Conservation (phyloP, 92 coral and sea anemone genomes). For the Heliopora coerulea region DNA sequence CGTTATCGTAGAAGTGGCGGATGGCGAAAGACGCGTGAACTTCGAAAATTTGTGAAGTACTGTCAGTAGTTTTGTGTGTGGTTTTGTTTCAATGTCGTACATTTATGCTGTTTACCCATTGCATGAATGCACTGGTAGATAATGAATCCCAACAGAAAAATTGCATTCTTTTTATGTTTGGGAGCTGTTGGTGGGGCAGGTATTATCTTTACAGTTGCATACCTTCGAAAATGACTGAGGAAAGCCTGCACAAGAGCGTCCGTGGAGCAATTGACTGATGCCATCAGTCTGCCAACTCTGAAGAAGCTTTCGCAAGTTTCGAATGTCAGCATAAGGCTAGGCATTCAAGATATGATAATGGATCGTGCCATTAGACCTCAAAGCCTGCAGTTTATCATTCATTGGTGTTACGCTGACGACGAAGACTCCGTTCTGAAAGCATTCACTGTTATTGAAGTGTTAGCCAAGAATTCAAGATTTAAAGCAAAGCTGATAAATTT, state of each 20-base stretch:
- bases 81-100: too few species aligned
- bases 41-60: too few species aligned
- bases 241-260: conserved; percentile 74
- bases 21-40: too few species aligned
- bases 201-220: conserved; percentile 66
- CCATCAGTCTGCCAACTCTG: conserved; percentile 69
- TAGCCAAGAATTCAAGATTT: conserved; percentile 66
- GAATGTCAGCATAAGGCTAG: conserved; percentile 67
- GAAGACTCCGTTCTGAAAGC: conserved; percentile 80
- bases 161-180: neutral
- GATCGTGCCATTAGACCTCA: conserved; percentile 73
- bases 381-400: conserved; percentile 66
- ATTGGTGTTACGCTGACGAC: conserved; percentile 61
- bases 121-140: too few species aligned
- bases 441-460: conserved; percentile 66
- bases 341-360: conserved; percentile 74
- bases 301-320: conserved; percentile 75
- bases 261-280: conserved; percentile 66
- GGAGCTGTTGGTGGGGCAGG: conserved; percentile 60
- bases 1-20: too few species aligned
- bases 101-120: neutral
- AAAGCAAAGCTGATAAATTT: conserved; percentile 52
- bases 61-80: too few species aligned
- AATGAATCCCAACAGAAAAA: conserved; percentile 23
- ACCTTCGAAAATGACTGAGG: conserved; percentile 66